Evolutionary conservation across 2,888 invertebrate species (phyloP).

Genomic region (Diaperis boleti): DNA sequence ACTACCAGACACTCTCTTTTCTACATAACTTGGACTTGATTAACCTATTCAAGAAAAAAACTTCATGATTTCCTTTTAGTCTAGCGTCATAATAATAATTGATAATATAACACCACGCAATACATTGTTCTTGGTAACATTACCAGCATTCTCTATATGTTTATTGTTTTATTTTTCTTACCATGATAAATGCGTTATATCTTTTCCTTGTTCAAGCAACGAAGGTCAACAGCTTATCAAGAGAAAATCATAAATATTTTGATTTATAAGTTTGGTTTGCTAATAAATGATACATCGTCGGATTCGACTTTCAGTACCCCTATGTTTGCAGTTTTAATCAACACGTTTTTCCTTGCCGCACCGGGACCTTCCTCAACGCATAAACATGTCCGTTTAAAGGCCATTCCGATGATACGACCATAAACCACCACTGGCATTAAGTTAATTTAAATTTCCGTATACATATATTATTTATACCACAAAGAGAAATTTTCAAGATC

Average conservation of each 20-base stretch:
- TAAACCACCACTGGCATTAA: background rate
- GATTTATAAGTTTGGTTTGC: background rate
- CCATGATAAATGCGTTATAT: slow-evolving; percentile 5
- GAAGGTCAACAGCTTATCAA: background rate
- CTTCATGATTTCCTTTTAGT: too few species aligned
- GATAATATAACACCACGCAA: too few species aligned
- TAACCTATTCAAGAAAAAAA: background rate
- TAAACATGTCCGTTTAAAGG: slow-evolving; percentile 7
- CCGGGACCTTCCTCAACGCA: slow-evolving; percentile 6
- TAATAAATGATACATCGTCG: background rate
- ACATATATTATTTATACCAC: slow-evolving; percentile 12
- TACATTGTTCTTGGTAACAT: background rate
- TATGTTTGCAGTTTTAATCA: too few species aligned
- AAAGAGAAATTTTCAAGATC: slow-evolving; percentile 26
- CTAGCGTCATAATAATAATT: too few species aligned
- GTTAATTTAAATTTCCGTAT: slow-evolving; percentile 9
- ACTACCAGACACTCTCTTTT: too few species aligned
- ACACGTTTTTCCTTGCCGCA: background rate
- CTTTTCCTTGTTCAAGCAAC: background rate
- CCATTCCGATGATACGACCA: background rate
- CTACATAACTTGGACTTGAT: too few species aligned
- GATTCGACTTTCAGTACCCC: background rate
- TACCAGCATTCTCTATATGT: background rate
- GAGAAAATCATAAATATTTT: background rate
- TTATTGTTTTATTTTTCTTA: slow-evolving; percentile 2